Evolutionary conservation across 2,888 invertebrate species (phyloP).

Genomic region (Hetaerina titia): DNA sequence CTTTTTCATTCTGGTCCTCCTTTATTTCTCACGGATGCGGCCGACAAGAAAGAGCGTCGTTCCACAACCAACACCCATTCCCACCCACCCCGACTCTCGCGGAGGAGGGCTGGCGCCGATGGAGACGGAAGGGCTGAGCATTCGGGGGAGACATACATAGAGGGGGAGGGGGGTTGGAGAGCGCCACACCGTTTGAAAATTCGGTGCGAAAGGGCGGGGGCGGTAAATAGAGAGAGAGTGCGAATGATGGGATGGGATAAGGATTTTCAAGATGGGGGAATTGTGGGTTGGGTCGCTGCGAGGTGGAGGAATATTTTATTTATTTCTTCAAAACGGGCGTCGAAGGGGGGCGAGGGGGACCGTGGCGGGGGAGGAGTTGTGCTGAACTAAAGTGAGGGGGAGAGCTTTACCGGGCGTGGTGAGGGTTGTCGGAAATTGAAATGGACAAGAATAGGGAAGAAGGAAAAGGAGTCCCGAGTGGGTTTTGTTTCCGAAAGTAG

Average conservation of each 20-base stretch:
- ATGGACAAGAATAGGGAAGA: constrained; percentile 36
- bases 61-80: not conserved
- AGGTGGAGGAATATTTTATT: not conserved
- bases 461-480: constrained; percentile 27
- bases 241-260: not conserved
- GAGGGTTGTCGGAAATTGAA: constrained; percentile 12
- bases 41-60: not conserved
- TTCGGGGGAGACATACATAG: not conserved
- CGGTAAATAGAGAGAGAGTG: not conserved
- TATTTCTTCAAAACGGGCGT: not conserved
- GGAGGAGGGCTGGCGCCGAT: not conserved
- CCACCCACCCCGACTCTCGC: not conserved
- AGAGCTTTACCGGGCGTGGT: not conserved
- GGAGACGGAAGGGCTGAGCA: not conserved
- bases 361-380: not conserved
- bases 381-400: not conserved
- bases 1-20: not conserved
- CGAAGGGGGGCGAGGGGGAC: not conserved
- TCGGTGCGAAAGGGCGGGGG: too few relatives aligned
- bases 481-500: constrained; percentile 57
- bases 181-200: too few relatives aligned
- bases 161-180: not conserved
- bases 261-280: not conserved
- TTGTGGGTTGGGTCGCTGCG: not conserved
- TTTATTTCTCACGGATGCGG: not conserved